A percentile compares a stretch with the other conserved stretches of the same genome.
These are phyloP conservation scores for Dreissena rostriformis DNA, from an alignment of 1,140 invertebrate genomes.

Conservation along the genomic window DNA sequence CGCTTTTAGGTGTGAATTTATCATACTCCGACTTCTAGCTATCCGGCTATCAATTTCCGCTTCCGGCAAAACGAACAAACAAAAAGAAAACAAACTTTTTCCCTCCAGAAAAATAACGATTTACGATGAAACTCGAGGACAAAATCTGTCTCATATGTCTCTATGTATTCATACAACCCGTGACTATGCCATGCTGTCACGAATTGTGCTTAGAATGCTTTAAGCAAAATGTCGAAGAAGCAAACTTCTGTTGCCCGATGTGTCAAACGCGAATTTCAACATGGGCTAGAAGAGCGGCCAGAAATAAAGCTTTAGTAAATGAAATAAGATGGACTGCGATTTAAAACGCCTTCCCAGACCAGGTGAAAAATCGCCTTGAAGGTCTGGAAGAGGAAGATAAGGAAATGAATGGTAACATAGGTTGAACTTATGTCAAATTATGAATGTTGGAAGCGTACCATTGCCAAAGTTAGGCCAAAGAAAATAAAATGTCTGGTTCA, in stretches of 20 bases:
- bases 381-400: conserved; percentile 84
- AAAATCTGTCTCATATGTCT: conserved; percentile 88
- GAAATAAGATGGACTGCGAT: conserved; percentile 87
- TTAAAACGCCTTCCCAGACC: conserved; percentile 85
- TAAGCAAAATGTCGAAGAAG: conserved; percentile 87
- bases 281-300: conserved; percentile 88
- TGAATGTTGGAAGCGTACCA: too few species aligned
- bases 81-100: not conserved
- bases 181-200: conserved; percentile 90
- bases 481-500: too few species aligned
- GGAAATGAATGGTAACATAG: conserved; percentile 53
- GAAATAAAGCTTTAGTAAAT: conserved; percentile 87
- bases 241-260: conserved; percentile 89
- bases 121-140: conserved; percentile 81
- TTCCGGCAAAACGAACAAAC: conserved; percentile 3
- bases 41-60: too few species aligned
- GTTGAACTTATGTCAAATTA: too few species aligned
- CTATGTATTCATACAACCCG: conserved; percentile 89
- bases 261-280: conserved; percentile 89
- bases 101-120: not conserved
- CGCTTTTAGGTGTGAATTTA: too few species aligned
- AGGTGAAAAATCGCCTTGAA: conserved; percentile 86
- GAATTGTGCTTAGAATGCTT: conserved; percentile 89
- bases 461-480: too few species aligned
- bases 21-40: too few species aligned